Percentiles rank a stretch among this genome's conserved stretches.
phyloP scores from a whole-genome alignment of 1,140 invertebrate genomes.

The Drosophila kohkoa region DNA sequence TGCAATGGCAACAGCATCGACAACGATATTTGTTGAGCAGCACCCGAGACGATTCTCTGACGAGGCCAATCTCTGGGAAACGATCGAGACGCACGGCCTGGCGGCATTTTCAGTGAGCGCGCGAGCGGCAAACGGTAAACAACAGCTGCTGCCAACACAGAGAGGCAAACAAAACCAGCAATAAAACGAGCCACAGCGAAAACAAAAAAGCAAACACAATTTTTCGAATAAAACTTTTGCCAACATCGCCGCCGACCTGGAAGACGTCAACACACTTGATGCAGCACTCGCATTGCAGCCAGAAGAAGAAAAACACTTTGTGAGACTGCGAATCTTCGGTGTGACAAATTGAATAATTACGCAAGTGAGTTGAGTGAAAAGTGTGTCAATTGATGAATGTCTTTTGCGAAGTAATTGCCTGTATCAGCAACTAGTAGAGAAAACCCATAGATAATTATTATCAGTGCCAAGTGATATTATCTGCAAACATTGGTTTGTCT shows the following conservation, averaged over 20 bases:
- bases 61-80: slow-evolving; percentile 55
- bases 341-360: slow-evolving; percentile 37
- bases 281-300: background rate
- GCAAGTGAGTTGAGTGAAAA: slow-evolving; percentile 47
- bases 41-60: slow-evolving; percentile 53
- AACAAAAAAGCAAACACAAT: slow-evolving; percentile 15
- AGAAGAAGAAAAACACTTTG: no score
- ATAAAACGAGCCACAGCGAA: slow-evolving; percentile 2
- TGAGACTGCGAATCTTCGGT: slow-evolving; percentile 22
- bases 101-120: slow-evolving; percentile 67
- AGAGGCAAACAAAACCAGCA: slow-evolving; percentile 19
- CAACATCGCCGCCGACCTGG: slow-evolving; percentile 30
- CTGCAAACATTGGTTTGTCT: slow-evolving; percentile 2
- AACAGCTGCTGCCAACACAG: slow-evolving; percentile 50
- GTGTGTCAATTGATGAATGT: slow-evolving; percentile 11
- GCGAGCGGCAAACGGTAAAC: slow-evolving; percentile 80
- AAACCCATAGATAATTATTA: slow-evolving; percentile 32
- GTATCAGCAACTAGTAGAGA: background rate
- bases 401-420: background rate
- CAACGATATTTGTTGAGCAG: slow-evolving; percentile 35
- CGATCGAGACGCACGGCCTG: slow-evolving; percentile 41
- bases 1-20: slow-evolving; percentile 23
- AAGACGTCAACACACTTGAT: slow-evolving; percentile 11
- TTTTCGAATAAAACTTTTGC: slow-evolving; percentile 27
- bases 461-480: slow-evolving; percentile 30